These are phyloP conservation scores for Aphaenogaster rudis DNA, from an alignment of 1,140 invertebrate genomes.

Conservation along the genomic window DNA sequence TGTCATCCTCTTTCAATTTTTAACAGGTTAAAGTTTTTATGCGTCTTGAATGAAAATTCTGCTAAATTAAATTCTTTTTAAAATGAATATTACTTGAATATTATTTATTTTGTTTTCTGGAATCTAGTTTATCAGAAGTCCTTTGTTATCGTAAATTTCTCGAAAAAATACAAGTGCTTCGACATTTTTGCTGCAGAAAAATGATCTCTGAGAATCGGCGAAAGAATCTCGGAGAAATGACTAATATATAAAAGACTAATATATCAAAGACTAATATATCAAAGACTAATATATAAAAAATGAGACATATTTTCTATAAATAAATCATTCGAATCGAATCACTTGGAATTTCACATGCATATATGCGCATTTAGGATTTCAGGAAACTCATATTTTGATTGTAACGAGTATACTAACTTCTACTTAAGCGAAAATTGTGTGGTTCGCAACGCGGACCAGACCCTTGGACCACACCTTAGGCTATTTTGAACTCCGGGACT, in stretches of 20 bases:
- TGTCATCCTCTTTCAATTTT: background rate
- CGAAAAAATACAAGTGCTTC: background rate
- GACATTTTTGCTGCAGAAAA: background rate
- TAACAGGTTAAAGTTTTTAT: background rate
- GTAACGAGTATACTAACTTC: background rate
- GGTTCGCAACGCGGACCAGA: background rate
- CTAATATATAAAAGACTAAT: too few species aligned
- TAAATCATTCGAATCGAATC: background rate
- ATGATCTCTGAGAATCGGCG: background rate
- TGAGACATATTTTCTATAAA: background rate
- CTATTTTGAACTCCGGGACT: slow-evolving; percentile 7
- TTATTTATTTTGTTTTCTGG: background rate
- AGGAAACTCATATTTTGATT: slow-evolving; percentile 10
- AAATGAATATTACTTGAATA: background rate
- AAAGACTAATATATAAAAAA: background rate
- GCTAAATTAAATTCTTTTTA: background rate
- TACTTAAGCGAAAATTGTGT: background rate
- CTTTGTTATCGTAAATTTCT: background rate
- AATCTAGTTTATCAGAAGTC: background rate
- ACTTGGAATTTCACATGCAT: background rate
- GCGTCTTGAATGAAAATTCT: background rate
- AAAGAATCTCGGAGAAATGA: background rate
- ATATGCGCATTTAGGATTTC: background rate
- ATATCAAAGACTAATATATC: background rate
- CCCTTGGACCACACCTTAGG: background rate